A percentile compares a stretch with the other conserved stretches of the same genome.
phyloP scores from a whole-genome alignment of 1,140 invertebrate genomes.

The Dendrolimus kikuchii region DNA sequence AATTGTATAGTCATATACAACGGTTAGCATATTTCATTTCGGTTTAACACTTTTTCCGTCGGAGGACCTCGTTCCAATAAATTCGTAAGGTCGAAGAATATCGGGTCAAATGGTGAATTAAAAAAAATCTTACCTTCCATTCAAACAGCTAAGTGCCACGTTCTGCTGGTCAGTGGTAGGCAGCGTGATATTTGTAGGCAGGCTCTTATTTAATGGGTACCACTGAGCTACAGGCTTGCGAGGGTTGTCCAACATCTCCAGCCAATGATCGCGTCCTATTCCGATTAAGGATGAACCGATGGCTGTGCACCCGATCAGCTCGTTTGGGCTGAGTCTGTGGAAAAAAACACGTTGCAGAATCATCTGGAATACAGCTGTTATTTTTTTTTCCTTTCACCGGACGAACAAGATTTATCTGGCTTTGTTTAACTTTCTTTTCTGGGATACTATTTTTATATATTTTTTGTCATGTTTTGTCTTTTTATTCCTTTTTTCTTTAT shows the following conservation, averaged over 20 bases:
- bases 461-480: too few species aligned
- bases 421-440: too few species aligned
- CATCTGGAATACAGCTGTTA: too few species aligned
- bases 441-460: too few species aligned
- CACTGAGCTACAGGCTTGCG: constrained; percentile 89
- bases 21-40: too few species aligned
- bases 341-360: constrained; percentile 8
- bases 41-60: too few species aligned
- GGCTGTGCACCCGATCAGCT: constrained; percentile 87
- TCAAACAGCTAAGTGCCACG: constrained; percentile 77
- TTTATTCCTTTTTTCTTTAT: too few species aligned
- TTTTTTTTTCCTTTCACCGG: too few species aligned
- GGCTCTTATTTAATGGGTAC: constrained; percentile 83
- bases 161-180: constrained; percentile 71
- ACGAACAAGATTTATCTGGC: too few species aligned
- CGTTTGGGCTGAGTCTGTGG: constrained; percentile 86
- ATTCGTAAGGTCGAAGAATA: background rate
- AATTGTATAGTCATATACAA: too few species aligned
- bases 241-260: constrained; percentile 90
- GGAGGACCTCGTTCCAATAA: too few species aligned
- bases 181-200: constrained; percentile 74
- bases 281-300: constrained; percentile 85
- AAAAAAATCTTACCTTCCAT: constrained; percentile 72
- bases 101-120: background rate
- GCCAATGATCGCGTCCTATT: constrained; percentile 90